Evolutionary conservation across 53 echinoderm and acorn worm species (phyloP).

Genomic region (Holothuria leucospilota): DNA sequence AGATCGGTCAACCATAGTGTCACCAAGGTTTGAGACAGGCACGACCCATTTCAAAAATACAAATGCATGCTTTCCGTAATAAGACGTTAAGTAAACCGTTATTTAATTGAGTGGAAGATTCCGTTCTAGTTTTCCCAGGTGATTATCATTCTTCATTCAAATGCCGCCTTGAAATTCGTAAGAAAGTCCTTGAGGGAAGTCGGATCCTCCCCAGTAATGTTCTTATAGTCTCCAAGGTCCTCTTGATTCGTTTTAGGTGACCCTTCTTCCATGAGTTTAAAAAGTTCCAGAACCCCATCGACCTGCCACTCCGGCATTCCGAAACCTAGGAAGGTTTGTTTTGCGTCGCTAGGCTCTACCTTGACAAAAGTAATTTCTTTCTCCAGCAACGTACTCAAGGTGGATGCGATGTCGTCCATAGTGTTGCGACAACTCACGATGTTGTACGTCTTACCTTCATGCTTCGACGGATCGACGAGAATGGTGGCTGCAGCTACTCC

Average conservation of each 20-base stretch:
- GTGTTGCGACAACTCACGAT: slow-evolving; percentile 14
- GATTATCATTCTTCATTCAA: slow-evolving; percentile 11
- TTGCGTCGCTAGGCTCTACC: background rate
- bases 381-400: slow-evolving; percentile 25
- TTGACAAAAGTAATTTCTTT: slow-evolving; percentile 34
- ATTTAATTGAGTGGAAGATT: too few species aligned
- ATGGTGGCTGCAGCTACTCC: slow-evolving; percentile 47
- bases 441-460: slow-evolving; percentile 58
- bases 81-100: too few species aligned
- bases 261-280: slow-evolving; percentile 42
- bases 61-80: too few species aligned
- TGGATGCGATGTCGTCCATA: slow-evolving; percentile 16
- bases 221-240: slow-evolving; percentile 48
- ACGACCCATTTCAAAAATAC: too few species aligned
- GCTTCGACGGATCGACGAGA: slow-evolving; percentile 29
- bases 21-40: too few species aligned
- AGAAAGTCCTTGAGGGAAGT: slow-evolving; percentile 46
- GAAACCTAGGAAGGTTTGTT: slow-evolving; percentile 31
- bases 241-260: slow-evolving; percentile 14
- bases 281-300: slow-evolving; percentile 39
- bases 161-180: background rate
- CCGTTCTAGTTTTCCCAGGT: too few species aligned
- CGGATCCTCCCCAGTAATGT: slow-evolving; percentile 47
- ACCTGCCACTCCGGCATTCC: slow-evolving; percentile 59
- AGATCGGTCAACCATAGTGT: too few species aligned